Conservation (phyloP, 2,797 vertebrate species). For the Sternotherus odoratus region DNA sequence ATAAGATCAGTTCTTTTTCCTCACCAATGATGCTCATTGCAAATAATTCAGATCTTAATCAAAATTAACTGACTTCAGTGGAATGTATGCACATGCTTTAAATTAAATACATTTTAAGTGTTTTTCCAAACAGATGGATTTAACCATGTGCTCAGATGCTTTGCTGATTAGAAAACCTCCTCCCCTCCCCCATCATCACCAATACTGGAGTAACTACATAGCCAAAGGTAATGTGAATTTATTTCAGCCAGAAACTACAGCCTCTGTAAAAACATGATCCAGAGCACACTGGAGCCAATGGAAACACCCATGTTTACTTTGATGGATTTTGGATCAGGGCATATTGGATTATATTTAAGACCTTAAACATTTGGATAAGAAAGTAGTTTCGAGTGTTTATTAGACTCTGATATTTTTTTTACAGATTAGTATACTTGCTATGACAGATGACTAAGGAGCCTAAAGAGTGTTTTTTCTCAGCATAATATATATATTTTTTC, state of each 20-base stretch:
- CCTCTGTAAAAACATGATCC: background rate
- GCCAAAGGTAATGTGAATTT: background rate
- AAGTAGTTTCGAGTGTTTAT: background rate
- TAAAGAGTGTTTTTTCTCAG: background rate
- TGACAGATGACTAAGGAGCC: background rate
- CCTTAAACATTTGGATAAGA: background rate
- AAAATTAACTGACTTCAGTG: no score
- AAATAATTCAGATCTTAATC: no score
- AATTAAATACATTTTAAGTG: background rate
- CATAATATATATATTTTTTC: background rate
- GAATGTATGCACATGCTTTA: background rate
- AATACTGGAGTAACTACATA: background rate
- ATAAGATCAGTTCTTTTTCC: no score
- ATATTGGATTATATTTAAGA: background rate
- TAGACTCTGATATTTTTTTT: background rate
- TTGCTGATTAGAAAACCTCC: background rate
- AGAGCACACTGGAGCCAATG: background rate
- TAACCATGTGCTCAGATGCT: accelerated
- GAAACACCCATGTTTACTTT: background rate
- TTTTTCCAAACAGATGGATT: background rate
- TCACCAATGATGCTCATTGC: no score
- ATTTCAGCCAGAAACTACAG: background rate
- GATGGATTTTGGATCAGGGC: background rate
- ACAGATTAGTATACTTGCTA: background rate
- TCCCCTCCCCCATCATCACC: background rate